Base-by-base conservation (phyloP, 2,797 vertebrate species). In the Aselliscus stoliczkanus region DNA sequence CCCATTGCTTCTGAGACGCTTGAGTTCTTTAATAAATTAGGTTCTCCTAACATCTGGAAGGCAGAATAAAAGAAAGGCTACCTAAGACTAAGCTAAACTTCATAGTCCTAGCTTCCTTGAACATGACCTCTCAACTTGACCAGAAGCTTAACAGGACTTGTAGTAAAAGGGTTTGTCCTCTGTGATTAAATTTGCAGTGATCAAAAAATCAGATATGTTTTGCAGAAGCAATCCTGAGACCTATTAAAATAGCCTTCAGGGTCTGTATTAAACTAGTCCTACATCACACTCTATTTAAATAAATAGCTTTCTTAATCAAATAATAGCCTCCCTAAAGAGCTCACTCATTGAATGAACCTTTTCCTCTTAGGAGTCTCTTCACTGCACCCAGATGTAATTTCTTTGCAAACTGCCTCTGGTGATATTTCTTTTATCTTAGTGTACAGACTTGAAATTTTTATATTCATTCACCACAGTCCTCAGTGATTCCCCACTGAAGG, bases 281-380 rank as follows among this genome's bases (percentile, higher is more conserved):
- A 73, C 47, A 94, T 67, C 10, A 17, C 3, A 47, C 58, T 94
- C 93, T 93, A 97, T 97, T 97, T 96, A 97, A 98, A 97, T 96
- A 97, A 97, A 97, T 96, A 97, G 87, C 54, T 95, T 47, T 44
- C 50, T 98, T 97, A 97, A 98, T 98, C 96, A 98, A 97, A 94
- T 94, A 82, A 76, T 79, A 82, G 73, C 31, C 94, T 70, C 96
- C 90, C 97, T 96, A 81, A 96, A 96, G 97, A 97, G 88, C 93
- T 97, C 96, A 96, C 96, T 96, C 94, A 90, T 90, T 95, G 96
- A 98, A 97, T 97, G 95, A 98, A 93, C 92, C 52, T 90, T 93
- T 96, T 86, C 44, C 97, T 97, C 96, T 86, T 81, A 97, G 97
- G 97, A 97, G 92, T 88, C 75, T 95, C 44, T 87, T 95, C 34